Percentiles rank a stretch among this genome's conserved stretches.
Conservation (phyloP, 2,888 invertebrate species). For the Pyrgus malvae region DNA sequence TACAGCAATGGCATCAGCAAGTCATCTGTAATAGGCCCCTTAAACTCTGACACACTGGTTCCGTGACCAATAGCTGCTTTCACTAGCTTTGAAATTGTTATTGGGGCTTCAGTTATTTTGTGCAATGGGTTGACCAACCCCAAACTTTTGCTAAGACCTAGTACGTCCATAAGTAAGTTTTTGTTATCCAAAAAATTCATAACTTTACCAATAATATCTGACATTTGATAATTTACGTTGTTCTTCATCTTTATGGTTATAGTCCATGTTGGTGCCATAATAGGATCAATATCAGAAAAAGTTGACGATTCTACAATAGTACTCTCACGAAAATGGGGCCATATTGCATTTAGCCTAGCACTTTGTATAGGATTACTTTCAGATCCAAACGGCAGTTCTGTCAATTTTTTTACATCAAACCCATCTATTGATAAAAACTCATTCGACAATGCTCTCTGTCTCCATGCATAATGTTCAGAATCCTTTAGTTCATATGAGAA, state of each 20-base stretch:
- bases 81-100: slow-evolving; percentile 83
- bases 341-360: slow-evolving; percentile 89
- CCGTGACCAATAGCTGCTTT: slow-evolving; percentile 77
- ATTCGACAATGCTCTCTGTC: slow-evolving; percentile 71
- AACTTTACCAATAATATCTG: slow-evolving; percentile 88
- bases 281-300: slow-evolving; percentile 93
- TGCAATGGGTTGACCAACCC: slow-evolving; percentile 83
- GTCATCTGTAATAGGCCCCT: slow-evolving; percentile 89
- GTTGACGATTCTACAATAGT: slow-evolving; percentile 93
- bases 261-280: slow-evolving; percentile 90
- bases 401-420: slow-evolving; percentile 71
- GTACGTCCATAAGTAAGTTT: slow-evolving; percentile 68
- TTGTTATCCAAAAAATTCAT: slow-evolving; percentile 83
- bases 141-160: slow-evolving; percentile 72
- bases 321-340: slow-evolving; percentile 93
- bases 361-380: slow-evolving; percentile 90
- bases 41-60: slow-evolving; percentile 81
- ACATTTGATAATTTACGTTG: slow-evolving; percentile 88
- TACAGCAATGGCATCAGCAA: slow-evolving; percentile 89
- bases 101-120: slow-evolving; percentile 89
- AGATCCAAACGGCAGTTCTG: slow-evolving; percentile 91
- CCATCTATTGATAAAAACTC: slow-evolving; percentile 74
- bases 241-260: slow-evolving; percentile 85
- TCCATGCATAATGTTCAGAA: slow-evolving; percentile 84
- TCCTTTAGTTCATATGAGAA: slow-evolving; percentile 87